Conservation (phyloP, 2,888 invertebrate species). For the Balanococcus diminutus region DNA sequence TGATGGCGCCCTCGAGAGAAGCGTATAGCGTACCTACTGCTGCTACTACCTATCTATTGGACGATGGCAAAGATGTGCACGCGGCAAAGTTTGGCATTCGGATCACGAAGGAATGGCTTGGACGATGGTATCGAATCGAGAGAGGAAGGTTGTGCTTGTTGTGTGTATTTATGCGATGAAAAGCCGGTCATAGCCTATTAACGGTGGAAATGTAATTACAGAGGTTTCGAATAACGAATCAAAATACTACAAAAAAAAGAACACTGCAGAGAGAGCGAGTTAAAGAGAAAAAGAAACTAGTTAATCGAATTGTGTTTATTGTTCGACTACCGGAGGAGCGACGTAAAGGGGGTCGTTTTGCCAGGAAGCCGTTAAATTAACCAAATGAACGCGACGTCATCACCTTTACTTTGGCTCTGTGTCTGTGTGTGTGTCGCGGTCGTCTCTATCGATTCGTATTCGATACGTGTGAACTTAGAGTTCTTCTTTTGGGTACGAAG, state of each 20-base stretch:
- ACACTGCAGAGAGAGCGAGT: too few species aligned
- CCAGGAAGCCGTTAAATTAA: slow-evolving; percentile 12
- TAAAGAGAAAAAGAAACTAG: slow-evolving; percentile 2
- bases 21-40: too few species aligned
- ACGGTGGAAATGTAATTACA: slow-evolving; percentile 20
- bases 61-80: neutral
- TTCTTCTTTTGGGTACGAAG: too few species aligned
- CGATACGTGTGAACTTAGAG: neutral
- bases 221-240: slow-evolving; percentile 15
- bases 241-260: neutral
- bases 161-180: slow-evolving; percentile 8
- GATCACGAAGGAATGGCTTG: neutral
- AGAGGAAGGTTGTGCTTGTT: neutral
- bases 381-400: neutral
- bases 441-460: neutral
- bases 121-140: neutral
- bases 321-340: neutral
- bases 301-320: slow-evolving; percentile 5
- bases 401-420: too few species aligned
- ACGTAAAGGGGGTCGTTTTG: neutral
- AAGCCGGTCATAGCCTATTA: slow-evolving; percentile 7
- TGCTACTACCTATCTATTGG: neutral
- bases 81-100: neutral
- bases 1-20: neutral
- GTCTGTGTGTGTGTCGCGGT: neutral